Base-by-base conservation (phyloP, 2,888 invertebrate genomes). In the Cryptus armator region DNA sequence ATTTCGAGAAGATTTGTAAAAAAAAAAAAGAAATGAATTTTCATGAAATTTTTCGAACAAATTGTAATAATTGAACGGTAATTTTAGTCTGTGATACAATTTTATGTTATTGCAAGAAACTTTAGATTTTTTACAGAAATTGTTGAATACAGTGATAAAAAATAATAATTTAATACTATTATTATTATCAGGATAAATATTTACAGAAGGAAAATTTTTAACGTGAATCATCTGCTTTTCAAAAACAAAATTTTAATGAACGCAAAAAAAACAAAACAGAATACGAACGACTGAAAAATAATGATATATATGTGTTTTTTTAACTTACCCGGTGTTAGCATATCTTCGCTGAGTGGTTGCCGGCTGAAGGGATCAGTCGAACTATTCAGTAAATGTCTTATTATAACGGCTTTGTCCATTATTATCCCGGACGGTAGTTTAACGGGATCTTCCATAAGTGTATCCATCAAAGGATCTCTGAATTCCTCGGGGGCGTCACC, bases 291-390 rank as follows among this genome's bases (percentile, higher is more conserved):
- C 5, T 37, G 37, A 37, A 37, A 37, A 37, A 37, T 44, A 2
- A 62, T 77, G 71, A 7, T 46, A 37, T 37, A 37, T 7, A 37
- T 19, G 9, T 6, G 12, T 68, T 51, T 29, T 70, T 68, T 9
- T 1, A 67, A 90, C 91, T 94, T 94, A 98, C 98, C 97, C 94
- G 99, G 97, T 90, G 96, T 96, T 72, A 99, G 95, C 96, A 99
- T 98, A 91, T 98, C 98, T 94, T 99, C 99, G 12, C 97, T 98
- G 64, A 99, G 96, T 16, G 98, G 97, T 94, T 99, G 99, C 84
- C 99, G 95, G 94, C 99, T 99, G 95, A 99, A 99, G 0, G 99
- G 99, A 95, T 99, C 99, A 0, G 99, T 99, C 90, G 97, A 97
- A 91, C 99, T 99, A 94, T 99, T 99, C 89, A 99, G 95, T 91